These are phyloP conservation scores for Gallinago stenura DNA, from an alignment of 2,797 vertebrate species.

Conservation along the genomic window DNA sequence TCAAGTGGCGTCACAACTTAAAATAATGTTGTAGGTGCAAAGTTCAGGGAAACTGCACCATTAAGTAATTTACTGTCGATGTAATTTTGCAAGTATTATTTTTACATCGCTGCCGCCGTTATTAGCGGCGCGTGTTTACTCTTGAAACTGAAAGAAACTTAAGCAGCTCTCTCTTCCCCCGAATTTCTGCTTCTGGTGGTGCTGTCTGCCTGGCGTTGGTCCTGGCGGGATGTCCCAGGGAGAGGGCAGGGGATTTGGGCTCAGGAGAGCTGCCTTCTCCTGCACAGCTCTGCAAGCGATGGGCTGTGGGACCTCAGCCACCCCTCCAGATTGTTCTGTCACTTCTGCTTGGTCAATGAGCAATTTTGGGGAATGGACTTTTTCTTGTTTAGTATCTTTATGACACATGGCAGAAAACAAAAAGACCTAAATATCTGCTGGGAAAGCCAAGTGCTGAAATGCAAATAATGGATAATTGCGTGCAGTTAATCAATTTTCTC, in stretches of 20 bases:
- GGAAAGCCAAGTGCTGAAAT: not conserved
- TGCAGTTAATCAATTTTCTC: constrained; percentile 16
- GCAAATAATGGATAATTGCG: not conserved
- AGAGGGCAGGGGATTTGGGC: not conserved
- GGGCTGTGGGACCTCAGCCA: not conserved
- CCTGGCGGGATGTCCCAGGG: fast-evolving
- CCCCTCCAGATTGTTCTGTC: not conserved
- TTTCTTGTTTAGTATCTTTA: not conserved
- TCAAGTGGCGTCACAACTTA: not conserved
- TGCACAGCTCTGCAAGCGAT: not conserved
- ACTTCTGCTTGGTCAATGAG: not conserved
- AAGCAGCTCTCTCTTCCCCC: not conserved
- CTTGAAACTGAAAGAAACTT: constrained; percentile 15
- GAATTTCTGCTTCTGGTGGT: not conserved
- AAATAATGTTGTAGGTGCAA: not conserved
- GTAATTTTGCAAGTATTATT: constrained; percentile 40
- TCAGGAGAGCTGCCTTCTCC: not conserved
- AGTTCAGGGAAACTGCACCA: not conserved
- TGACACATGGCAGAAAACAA: not conserved
- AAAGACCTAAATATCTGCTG: not conserved
- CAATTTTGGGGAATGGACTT: not conserved
- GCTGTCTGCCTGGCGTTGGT: not conserved
- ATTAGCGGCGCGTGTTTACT: not conserved
- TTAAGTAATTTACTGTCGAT: not conserved
- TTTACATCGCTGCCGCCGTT: constrained; percentile 1